phyloP scores from a whole-genome alignment of 2,888 invertebrate species.

The Cephonodes hylas region DNA sequence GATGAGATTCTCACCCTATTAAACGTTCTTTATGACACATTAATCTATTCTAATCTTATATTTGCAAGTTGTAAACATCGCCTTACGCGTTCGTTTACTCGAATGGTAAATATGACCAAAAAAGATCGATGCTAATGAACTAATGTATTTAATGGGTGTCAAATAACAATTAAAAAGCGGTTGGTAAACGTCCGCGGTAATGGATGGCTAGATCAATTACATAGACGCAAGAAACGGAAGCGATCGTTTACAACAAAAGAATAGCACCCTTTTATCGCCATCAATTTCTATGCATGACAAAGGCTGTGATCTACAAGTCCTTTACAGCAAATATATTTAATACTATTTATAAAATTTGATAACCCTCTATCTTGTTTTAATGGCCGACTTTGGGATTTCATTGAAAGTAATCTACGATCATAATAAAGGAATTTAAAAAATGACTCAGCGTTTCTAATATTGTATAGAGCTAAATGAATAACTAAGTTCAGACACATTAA shows the following conservation, averaged over 20 bases:
- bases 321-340: no score
- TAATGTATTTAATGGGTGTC: conserved; percentile 5
- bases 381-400: no score
- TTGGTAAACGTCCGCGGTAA: not conserved
- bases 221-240: not conserved
- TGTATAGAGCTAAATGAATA: no score
- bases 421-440: no score
- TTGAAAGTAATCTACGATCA: no score
- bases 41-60: no score
- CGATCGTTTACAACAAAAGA: not conserved
- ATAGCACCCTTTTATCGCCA: not conserved
- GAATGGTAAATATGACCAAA: not conserved
- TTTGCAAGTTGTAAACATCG: not conserved
- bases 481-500: no score
- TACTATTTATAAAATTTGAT: no score
- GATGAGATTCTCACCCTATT: no score
- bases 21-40: not conserved
- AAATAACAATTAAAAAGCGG: conserved; percentile 2
- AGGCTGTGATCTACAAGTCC: not conserved
- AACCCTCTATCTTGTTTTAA: no score
- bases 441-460: no score
- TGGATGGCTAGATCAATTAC: conserved; percentile 2
- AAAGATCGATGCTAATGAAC: conserved; percentile 7
- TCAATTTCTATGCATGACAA: not conserved
- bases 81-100: no score